Conservation (phyloP, 1,140 invertebrate genomes). For the Drosophila ercepeae region DNA sequence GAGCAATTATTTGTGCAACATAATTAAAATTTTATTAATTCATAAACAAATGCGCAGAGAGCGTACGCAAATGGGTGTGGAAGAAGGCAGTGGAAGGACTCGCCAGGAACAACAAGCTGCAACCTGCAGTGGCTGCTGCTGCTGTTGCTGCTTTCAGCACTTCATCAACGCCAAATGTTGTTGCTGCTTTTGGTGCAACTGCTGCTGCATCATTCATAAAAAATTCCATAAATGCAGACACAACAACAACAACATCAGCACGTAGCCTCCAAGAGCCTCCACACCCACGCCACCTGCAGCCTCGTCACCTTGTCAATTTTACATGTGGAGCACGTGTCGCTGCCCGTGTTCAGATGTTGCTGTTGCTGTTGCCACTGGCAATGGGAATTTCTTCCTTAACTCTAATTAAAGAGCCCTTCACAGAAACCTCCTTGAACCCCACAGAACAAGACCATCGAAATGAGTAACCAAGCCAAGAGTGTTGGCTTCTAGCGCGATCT, state of each 20-base stretch:
- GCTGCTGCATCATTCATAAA: conserved; percentile 72
- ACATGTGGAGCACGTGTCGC: conserved; percentile 57
- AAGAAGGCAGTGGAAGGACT: conserved; percentile 35
- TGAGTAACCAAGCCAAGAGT: conserved; percentile 7
- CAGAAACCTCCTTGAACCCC: conserved; percentile 22
- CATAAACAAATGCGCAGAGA: conserved; percentile 70
- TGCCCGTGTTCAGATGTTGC: conserved; percentile 38
- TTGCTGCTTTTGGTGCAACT: conserved; percentile 20
- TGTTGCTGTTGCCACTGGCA: conserved; percentile 18
- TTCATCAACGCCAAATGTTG: conserved; percentile 57
- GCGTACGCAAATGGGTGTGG: conserved; percentile 18
- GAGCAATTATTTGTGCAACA: conserved; percentile 76
- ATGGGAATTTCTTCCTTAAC: conserved; percentile 39
- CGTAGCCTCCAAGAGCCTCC: conserved; percentile 9
- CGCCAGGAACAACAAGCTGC: conserved; percentile 5
- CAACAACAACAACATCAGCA: conserved; percentile 32
- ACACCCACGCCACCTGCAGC: background rate
- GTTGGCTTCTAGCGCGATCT: conserved; percentile 6
- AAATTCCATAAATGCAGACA: conserved; percentile 66
- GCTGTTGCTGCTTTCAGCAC: conserved; percentile 43
- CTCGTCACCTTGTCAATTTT: conserved; percentile 43
- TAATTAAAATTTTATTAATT: conserved; percentile 79
- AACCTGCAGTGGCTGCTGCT: conserved; percentile 31
- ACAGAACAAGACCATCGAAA: conserved; percentile 10
- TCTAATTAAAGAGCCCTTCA: conserved; percentile 48